Percentiles rank a stretch among this genome's conserved stretches.
These are phyloP conservation scores for Dicrostonyx torquatus DNA, from an alignment of 2,797 vertebrate species.

Conservation along the genomic window DNA sequence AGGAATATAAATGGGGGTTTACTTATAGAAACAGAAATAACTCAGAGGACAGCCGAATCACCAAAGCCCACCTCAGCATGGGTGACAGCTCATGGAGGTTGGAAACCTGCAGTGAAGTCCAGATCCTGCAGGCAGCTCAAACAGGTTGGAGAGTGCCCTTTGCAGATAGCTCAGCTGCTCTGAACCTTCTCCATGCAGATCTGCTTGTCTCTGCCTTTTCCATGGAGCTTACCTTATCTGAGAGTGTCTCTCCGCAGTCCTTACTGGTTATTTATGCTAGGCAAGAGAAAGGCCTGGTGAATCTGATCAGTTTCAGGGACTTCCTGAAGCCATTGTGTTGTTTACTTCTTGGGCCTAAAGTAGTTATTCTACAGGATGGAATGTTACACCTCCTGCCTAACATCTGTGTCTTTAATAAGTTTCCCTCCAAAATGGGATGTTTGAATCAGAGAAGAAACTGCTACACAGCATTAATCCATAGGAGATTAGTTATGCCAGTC, in stretches of 20 bases:
- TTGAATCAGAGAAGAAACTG: background rate
- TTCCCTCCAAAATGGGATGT: background rate
- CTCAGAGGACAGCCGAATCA: background rate
- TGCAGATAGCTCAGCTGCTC: background rate
- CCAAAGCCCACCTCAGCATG: background rate
- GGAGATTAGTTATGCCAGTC: background rate
- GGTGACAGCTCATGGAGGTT: background rate
- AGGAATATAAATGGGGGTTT: background rate
- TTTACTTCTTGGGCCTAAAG: background rate
- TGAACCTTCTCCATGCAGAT: background rate
- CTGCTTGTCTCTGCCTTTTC: background rate
- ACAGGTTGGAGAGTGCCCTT: background rate
- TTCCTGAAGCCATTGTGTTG: background rate
- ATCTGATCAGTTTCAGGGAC: background rate
- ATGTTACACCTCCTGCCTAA: background rate
- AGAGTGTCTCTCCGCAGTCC: background rate
- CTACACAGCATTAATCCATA: background rate
- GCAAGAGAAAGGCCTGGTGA: background rate
- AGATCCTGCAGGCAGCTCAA: background rate
- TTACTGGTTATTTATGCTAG: background rate
- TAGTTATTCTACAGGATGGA: background rate
- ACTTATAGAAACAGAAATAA: background rate
- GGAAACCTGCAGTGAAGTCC: background rate
- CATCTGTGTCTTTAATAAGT: background rate
- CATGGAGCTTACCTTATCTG: background rate